phyloP scores from a whole-genome alignment of 2,797 vertebrate genomes.

The Sphenodon punctatus region DNA sequence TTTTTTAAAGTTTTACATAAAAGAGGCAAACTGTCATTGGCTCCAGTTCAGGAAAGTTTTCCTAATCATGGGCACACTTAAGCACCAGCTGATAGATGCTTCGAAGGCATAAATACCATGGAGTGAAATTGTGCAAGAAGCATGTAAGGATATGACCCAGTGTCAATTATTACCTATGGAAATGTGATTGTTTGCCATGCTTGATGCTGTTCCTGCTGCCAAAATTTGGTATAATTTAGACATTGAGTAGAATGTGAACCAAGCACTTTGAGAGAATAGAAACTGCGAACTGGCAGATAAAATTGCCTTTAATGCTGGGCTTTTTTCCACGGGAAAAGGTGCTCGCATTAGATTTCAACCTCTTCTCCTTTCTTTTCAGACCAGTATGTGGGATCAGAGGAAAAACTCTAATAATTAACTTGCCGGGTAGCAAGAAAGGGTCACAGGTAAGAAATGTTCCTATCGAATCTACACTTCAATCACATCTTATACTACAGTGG shows the following conservation, averaged over 20 bases:
- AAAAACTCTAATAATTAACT: slow-evolving; percentile 98
- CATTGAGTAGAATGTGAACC: neutral
- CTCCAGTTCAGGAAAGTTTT: neutral
- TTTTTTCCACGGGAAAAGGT: neutral
- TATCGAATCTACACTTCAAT: too few species aligned
- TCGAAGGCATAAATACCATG: neutral
- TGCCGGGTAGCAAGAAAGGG: slow-evolving; percentile 99
- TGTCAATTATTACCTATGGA: neutral
- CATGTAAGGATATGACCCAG: neutral
- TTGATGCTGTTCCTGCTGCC: neutral
- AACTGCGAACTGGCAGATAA: neutral
- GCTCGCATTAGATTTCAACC: slow-evolving; percentile 40
- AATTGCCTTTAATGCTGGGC: slow-evolving; percentile 25
- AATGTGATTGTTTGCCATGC: neutral
- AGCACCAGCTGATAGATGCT: neutral
- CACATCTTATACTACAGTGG: too few species aligned
- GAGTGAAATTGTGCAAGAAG: neutral
- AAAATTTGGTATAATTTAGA: neutral
- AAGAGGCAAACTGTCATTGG: too few species aligned
- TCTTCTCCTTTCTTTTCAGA: slow-evolving; percentile 77
- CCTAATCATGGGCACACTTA: neutral
- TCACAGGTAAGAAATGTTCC: slow-evolving; percentile 90
- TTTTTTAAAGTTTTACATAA: too few species aligned
- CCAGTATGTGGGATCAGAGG: slow-evolving; percentile 97
- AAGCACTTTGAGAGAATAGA: neutral